Conservation (phyloP, 2,888 invertebrate species). For the Lasioglossum villosulum region DNA sequence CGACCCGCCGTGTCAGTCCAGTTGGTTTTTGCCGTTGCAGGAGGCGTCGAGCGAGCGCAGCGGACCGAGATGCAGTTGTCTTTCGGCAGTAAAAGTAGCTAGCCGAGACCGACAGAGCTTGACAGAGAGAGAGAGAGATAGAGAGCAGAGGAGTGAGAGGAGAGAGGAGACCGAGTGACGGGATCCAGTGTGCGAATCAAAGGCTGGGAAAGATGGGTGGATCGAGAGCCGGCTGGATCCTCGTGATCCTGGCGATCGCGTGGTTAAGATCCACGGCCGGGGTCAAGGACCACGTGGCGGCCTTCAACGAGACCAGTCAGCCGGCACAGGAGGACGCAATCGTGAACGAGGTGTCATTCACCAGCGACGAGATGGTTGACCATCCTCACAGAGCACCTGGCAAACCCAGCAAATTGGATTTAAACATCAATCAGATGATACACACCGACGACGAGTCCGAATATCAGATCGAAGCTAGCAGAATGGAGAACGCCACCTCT, state of each 20-base stretch:
- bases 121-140: neutral
- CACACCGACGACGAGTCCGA: slow-evolving; percentile 81
- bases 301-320: slow-evolving; percentile 66
- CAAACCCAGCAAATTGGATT: slow-evolving; percentile 81
- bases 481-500: slow-evolving; percentile 82
- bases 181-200: neutral
- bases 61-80: slow-evolving; percentile 66
- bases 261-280: slow-evolving; percentile 62
- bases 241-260: slow-evolving; percentile 72
- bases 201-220: slow-evolving; percentile 64
- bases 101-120: slow-evolving; percentile 39
- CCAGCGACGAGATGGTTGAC: slow-evolving; percentile 32
- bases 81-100: slow-evolving; percentile 53
- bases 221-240: slow-evolving; percentile 61
- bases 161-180: neutral
- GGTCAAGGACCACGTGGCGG: slow-evolving; percentile 71
- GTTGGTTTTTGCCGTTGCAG: slow-evolving; percentile 54
- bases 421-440: slow-evolving; percentile 74
- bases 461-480: slow-evolving; percentile 85
- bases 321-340: slow-evolving; percentile 41
- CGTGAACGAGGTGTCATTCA: slow-evolving; percentile 67
- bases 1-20: neutral
- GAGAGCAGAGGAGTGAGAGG: neutral
- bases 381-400: slow-evolving; percentile 61
- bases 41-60: slow-evolving; percentile 30